Conservation (phyloP, 2,888 invertebrate genomes). For the Polydrusus pterygomalis region DNA sequence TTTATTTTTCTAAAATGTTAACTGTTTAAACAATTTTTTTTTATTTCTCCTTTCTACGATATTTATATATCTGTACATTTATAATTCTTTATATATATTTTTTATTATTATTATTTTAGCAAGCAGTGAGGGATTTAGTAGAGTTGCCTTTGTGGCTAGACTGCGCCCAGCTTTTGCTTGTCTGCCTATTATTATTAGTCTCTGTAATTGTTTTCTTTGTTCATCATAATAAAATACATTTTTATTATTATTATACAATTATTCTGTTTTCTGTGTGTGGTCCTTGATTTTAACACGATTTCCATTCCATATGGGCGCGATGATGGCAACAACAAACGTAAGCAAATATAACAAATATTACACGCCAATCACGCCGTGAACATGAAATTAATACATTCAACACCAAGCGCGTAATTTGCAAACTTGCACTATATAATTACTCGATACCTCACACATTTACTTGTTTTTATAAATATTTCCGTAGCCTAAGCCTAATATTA, state of each 20-base stretch:
- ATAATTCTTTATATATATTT: too few species aligned
- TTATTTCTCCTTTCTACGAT: too few species aligned
- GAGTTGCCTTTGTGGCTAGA: too few species aligned
- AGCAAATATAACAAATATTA: slow-evolving; percentile 43
- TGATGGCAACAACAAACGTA: slow-evolving; percentile 13
- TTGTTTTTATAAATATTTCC: slow-evolving; percentile 7
- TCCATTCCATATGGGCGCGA: slow-evolving; percentile 27
- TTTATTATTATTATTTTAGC: too few species aligned
- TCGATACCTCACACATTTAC: slow-evolving; percentile 25
- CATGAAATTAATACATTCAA: slow-evolving; percentile 38
- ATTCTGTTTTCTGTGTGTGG: slow-evolving; percentile 3
- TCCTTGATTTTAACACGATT: slow-evolving; percentile 13
- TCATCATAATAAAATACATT: too few species aligned
- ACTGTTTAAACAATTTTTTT: too few species aligned
- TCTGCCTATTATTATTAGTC: too few species aligned
- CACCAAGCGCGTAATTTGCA: slow-evolving; percentile 29
- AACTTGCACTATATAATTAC: slow-evolving; percentile 11
- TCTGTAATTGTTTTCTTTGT: too few species aligned
- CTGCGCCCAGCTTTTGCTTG: too few species aligned
- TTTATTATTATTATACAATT: background rate
- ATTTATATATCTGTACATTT: too few species aligned
- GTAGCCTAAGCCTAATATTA: background rate
- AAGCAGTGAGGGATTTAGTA: too few species aligned
- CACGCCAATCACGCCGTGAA: slow-evolving; percentile 33
- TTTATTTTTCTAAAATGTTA: too few species aligned